These are phyloP conservation scores for Cydia pomonella DNA, from an alignment of 1,140 invertebrate genomes.

Conservation along the genomic window DNA sequence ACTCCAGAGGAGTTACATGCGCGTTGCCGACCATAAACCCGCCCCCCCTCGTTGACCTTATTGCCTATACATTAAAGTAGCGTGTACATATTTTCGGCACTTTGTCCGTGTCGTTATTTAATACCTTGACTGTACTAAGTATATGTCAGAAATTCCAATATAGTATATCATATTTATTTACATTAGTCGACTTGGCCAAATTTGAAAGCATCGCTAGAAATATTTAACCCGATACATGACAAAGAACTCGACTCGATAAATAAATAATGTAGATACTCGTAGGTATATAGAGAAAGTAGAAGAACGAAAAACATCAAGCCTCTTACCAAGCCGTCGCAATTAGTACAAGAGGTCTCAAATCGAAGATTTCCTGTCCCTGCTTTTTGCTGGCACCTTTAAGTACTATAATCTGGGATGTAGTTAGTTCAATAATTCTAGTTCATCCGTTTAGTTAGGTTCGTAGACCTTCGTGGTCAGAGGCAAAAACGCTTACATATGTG, in stretches of 20 bases:
- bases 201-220: background rate
- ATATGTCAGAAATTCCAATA: no score
- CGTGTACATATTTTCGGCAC: no score
- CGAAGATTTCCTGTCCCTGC: constrained; percentile 14
- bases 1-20: no score
- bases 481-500: no score
- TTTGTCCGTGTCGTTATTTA: no score
- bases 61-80: no score
- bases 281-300: background rate
- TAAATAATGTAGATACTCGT: background rate
- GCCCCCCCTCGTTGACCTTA: no score
- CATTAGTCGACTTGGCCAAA: background rate
- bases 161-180: no score
- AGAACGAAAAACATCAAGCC: background rate
- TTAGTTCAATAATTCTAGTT: background rate
- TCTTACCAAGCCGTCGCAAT: background rate
- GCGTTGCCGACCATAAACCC: no score
- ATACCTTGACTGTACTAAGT: no score
- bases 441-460: background rate
- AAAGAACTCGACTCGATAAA: background rate
- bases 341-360: constrained; percentile 19
- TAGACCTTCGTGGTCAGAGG: background rate
- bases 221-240: background rate
- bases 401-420: background rate
- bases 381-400: constrained; percentile 30